These are phyloP conservation scores for Dicrurus megarhynchus DNA, from an alignment of 2,113 vertebrate genomes.

Conservation along the genomic window DNA sequence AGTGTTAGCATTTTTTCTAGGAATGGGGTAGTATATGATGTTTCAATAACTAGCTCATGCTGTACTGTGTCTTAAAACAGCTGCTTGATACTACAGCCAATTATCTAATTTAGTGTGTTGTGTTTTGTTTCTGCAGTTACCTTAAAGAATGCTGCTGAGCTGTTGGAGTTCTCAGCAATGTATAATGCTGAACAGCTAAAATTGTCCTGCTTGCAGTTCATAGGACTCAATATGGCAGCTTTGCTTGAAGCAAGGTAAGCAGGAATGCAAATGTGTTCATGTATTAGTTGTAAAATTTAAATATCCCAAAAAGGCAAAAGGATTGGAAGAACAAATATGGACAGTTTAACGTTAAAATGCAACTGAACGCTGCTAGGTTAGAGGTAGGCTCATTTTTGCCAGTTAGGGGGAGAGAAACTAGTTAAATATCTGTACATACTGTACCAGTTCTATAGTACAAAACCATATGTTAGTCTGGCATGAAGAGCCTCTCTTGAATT, in stretches of 20 bases:
- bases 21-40: not conserved
- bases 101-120: not conserved
- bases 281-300: not conserved
- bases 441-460: not conserved
- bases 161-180: slow-evolving; percentile 89
- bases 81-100: not conserved
- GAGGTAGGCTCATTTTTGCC: not conserved
- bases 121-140: slow-evolving; percentile 79
- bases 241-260: slow-evolving; percentile 91
- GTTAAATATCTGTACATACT: not conserved
- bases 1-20: not conserved
- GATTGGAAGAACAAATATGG: not conserved
- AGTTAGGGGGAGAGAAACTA: not conserved
- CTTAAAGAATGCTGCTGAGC: slow-evolving; percentile 89
- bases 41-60: not conserved
- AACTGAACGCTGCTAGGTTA: not conserved
- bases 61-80: not conserved
- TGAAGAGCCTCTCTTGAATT: not conserved
- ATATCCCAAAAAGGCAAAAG: not conserved
- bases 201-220: slow-evolving; percentile 93
- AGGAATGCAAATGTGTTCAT: not conserved
- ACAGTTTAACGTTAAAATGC: not conserved
- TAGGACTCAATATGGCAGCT: slow-evolving; percentile 90
- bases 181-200: slow-evolving; percentile 94
- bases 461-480: not conserved